A percentile compares a stretch with the other conserved stretches of the same genome.
phyloP scores from a whole-genome alignment of 1,140 invertebrate genomes.

The Odontomachus brunneus region DNA sequence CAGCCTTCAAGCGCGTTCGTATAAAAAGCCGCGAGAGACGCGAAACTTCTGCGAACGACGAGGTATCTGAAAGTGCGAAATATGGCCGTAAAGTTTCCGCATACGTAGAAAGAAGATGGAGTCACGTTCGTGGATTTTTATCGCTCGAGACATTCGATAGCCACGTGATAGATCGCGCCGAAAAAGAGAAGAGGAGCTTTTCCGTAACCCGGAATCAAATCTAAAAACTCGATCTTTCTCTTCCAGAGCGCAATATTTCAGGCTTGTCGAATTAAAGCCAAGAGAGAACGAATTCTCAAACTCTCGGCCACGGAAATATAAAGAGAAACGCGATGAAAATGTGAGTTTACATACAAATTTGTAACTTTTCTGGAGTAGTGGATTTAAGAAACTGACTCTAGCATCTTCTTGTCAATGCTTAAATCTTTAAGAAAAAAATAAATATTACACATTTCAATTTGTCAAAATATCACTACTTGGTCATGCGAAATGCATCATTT shows the following conservation, averaged over 20 bases:
- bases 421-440: too few relatives aligned
- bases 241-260: too few relatives aligned
- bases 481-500: too few relatives aligned
- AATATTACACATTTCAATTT: too few relatives aligned
- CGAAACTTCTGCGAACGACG: slow-evolving; percentile 5
- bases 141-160: background rate
- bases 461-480: too few relatives aligned
- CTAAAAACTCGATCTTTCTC: background rate
- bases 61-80: slow-evolving; percentile 16
- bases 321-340: too few relatives aligned
- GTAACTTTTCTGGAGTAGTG: too few relatives aligned
- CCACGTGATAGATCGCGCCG: background rate
- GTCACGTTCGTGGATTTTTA: slow-evolving; percentile 3
- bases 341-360: too few relatives aligned
- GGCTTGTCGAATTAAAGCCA: background rate
- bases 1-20: background rate
- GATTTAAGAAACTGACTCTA: too few relatives aligned
- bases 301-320: too few relatives aligned
- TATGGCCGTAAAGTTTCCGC: slow-evolving; percentile 24
- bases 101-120: slow-evolving; percentile 8
- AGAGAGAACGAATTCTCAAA: background rate
- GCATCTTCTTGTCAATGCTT: too few relatives aligned
- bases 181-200: background rate
- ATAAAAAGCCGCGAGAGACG: slow-evolving; percentile 12
- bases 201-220: background rate